Evolutionary conservation across 2,888 invertebrate genomes (phyloP), one percentile per base, ranked within the genome.

Genomic region (Tiliacea aurago): DNA sequence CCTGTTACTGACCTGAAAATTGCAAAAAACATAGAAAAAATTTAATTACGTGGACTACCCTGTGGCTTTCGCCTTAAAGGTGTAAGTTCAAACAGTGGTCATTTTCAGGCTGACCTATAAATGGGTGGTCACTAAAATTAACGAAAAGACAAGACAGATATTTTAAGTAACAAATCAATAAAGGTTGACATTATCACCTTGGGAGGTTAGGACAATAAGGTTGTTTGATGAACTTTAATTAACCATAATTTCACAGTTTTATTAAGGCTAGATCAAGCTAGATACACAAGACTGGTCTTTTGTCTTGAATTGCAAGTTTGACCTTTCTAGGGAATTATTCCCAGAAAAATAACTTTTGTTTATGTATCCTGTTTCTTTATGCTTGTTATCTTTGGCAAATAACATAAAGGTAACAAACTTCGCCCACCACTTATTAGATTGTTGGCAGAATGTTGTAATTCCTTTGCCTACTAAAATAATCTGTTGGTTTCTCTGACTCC

Each of bases 91-190:
- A 43, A 43, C 33, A 61, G 53, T 47, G 69, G 69, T 66, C 11
- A 56, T 66, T 56, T 73, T 56, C 28, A 62, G 33, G 47, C 23
- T 78, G 33, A 76, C 78, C 77, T 77, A 49, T 37, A 63, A 47
- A 47, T n/a, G 45, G 10, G 15, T 23, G 62, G 62, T 73, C 13
- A 47, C 41, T 41, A 28, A 65, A 74, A 74, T 65, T 56, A 59
- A 49, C 59, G 33, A 45, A 53, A 81, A 71, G 58, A 61, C 37
- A 67, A 55, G 55, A 59, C 51, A 53, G 62, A 53, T 78, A 73
- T 81, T 78, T 78, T 70, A 28, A 61, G 82, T 43, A 37, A 49
- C 18, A 41, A 64, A 80, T 80, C 78, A 78, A 81, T 82, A 65
- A n/a, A 70, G 66, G 63, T 70, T 59, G 61, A 80, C 70, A 65